Percentiles rank a stretch among this genome's conserved stretches.
Evolutionary conservation across 2,888 invertebrate species (phyloP).

Genomic region (Pachydiplax longipennis): DNA sequence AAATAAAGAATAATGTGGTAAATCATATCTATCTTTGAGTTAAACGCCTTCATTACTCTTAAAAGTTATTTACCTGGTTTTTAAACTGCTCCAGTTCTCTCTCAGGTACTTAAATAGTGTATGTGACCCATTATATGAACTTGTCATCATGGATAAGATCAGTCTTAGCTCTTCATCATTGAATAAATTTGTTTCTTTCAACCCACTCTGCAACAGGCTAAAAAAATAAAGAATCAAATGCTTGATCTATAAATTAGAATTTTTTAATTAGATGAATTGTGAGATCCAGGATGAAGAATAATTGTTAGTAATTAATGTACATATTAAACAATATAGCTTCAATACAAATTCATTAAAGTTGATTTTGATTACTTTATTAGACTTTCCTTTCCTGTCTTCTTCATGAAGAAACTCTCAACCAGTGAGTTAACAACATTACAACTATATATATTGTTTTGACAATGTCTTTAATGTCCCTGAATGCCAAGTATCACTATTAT

Average conservation of each 20-base stretch:
- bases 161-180: conserved; percentile 78
- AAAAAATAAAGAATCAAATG: not conserved
- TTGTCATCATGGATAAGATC: conserved; percentile 77
- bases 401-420: no score
- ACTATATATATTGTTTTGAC: no score
- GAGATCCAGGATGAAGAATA: not conserved
- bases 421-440: no score
- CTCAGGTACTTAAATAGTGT: conserved; percentile 75
- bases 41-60: not conserved
- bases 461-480: no score
- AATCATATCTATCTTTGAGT: not conserved
- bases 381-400: no score
- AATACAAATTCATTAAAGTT: not conserved
- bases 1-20: not conserved
- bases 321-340: not conserved
- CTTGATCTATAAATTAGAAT: no score
- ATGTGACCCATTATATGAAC: conserved; percentile 74
- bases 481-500: no score
- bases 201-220: conserved; percentile 70
- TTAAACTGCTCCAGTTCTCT: conserved; percentile 74
- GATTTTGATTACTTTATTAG: no score
- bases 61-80: conserved; percentile 64
- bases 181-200: conserved; percentile 62
- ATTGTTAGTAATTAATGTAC: not conserved
- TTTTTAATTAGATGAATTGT: not conserved